Conservation (phyloP, 2,797 vertebrate genomes). For the Pogonophryne albipinna region DNA sequence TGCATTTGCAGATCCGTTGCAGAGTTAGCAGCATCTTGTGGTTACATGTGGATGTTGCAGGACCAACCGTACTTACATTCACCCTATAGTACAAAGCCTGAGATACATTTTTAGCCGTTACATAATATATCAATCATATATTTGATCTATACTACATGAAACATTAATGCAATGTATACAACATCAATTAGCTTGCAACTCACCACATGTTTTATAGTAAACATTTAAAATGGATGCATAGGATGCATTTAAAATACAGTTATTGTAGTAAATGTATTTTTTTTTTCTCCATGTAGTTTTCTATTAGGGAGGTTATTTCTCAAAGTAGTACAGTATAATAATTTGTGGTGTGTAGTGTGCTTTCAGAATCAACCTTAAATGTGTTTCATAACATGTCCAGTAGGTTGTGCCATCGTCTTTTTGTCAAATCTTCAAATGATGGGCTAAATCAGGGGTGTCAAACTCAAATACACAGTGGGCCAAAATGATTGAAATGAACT, state of each 20-base stretch:
- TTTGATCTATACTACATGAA: no score
- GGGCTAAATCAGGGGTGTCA: no score
- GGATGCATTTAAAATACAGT: not conserved
- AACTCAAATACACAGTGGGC: no score
- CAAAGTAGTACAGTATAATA: not conserved
- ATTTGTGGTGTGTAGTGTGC: not conserved
- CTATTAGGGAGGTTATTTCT: not conserved
- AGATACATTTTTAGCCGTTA: not conserved
- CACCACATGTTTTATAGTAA: not conserved
- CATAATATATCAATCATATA: no score
- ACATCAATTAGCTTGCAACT: not conserved
- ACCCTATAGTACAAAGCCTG: not conserved
- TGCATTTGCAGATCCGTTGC: not conserved
- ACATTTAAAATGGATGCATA: not conserved
- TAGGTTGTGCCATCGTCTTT: slow-evolving; percentile 58
- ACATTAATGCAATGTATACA: no score
- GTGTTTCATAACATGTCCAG: slow-evolving; percentile 46
- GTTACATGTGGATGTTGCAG: not conserved
- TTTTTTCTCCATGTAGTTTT: not conserved
- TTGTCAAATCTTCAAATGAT: not conserved
- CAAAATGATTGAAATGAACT: no score
- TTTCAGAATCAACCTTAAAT: not conserved
- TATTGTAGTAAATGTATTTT: not conserved
- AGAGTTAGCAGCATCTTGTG: not conserved
- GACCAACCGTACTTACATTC: not conserved